Percentiles rank a stretch among this genome's conserved stretches.
Evolutionary conservation across 2,113 vertebrate species (phyloP).

Genomic region (Elaphurus davidianus): DNA sequence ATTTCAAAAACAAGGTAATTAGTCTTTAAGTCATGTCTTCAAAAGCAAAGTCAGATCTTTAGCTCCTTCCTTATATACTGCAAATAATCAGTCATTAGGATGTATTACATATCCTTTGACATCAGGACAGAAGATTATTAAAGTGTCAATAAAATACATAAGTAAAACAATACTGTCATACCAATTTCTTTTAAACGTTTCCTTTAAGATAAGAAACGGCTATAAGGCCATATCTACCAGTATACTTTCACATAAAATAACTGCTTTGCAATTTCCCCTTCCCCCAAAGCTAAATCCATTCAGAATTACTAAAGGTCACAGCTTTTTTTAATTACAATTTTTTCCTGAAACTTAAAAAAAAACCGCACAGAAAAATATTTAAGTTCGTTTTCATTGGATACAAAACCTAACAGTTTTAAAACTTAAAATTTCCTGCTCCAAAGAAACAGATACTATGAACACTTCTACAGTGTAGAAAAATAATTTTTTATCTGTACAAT

Average conservation of each 20-base stretch:
- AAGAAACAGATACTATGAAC: slow-evolving; percentile 34
- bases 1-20: slow-evolving; percentile 32
- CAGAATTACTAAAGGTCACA: slow-evolving; percentile 24
- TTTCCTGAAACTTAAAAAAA: slow-evolving; percentile 1
- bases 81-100: background rate
- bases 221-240: background rate
- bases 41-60: slow-evolving; percentile 33
- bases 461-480: background rate
- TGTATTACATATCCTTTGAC: background rate
- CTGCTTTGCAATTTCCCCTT: background rate
- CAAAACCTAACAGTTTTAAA: slow-evolving; percentile 10
- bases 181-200: slow-evolving; percentile 29
- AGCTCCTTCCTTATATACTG: slow-evolving; percentile 1
- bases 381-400: slow-evolving; percentile 1
- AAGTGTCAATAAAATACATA: background rate
- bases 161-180: background rate
- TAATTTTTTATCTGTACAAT: background rate
- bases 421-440: background rate
- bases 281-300: slow-evolving; percentile 33
- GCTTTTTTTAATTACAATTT: background rate
- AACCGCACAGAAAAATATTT: slow-evolving; percentile 5
- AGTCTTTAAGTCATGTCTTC: slow-evolving; percentile 27
- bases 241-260: slow-evolving; percentile 41
- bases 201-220: slow-evolving; percentile 12
- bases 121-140: background rate